Percentiles rank a stretch among this genome's conserved stretches.
phyloP scores from a whole-genome alignment of 2,888 invertebrate species.

The Drosophila planitibia region DNA sequence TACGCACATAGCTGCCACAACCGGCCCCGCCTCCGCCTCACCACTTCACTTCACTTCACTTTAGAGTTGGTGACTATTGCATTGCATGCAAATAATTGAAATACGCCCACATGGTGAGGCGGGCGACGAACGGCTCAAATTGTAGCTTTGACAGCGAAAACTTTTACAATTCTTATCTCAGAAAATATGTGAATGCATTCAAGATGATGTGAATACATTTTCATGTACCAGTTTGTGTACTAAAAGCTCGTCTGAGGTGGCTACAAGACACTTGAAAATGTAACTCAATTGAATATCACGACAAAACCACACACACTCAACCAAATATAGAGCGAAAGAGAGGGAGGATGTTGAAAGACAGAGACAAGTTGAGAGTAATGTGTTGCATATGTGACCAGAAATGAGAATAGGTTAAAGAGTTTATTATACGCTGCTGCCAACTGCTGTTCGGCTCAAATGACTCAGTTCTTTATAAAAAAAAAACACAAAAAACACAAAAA shows the following conservation, averaged over 20 bases:
- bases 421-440: slow-evolving; percentile 21
- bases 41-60: neutral
- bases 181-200: slow-evolving; percentile 27
- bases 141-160: slow-evolving; percentile 57
- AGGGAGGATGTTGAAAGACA: neutral
- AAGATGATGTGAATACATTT: slow-evolving; percentile 9
- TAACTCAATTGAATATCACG: slow-evolving; percentile 31
- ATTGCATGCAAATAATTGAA: slow-evolving; percentile 75
- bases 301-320: slow-evolving; percentile 37
- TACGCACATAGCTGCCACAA: slow-evolving; percentile 19
- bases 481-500: neutral
- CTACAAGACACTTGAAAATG: slow-evolving; percentile 34
- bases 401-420: slow-evolving; percentile 45
- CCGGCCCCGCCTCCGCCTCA: slow-evolving; percentile 3
- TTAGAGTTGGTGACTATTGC: slow-evolving; percentile 43
- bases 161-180: slow-evolving; percentile 58
- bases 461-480: slow-evolving; percentile 28
- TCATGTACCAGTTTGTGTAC: slow-evolving; percentile 1
- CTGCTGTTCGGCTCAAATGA: slow-evolving; percentile 36
- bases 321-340: slow-evolving; percentile 21
- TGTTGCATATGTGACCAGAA: slow-evolving; percentile 44
- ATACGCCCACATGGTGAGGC: slow-evolving; percentile 59
- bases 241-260: slow-evolving; percentile 3
- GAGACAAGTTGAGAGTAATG: slow-evolving; percentile 15
- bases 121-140: slow-evolving; percentile 33